Evolutionary conservation across 2,797 vertebrate genomes (phyloP).

Genomic region (Geotrypetes seraphini): DNA sequence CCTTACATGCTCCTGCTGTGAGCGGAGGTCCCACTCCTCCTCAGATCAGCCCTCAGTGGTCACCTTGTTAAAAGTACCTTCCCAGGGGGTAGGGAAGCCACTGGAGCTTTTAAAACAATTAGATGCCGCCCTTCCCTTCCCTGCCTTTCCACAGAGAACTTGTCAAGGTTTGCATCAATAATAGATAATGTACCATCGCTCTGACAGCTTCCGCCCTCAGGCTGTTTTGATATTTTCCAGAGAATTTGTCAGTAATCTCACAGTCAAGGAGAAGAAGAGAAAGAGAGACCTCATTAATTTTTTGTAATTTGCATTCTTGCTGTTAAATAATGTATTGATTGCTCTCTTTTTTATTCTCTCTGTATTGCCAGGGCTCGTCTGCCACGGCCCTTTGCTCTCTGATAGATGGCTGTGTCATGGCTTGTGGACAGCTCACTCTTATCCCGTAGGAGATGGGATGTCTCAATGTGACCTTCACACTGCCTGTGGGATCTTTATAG

Average conservation of each 20-base stretch:
- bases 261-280: constrained; percentile 21
- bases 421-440: constrained; percentile 3
- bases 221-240: constrained; percentile 62
- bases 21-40: not conserved
- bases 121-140: not conserved
- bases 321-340: constrained; percentile 72
- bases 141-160: constrained; percentile 36
- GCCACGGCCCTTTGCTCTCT: constrained; percentile 20
- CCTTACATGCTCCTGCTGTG: not conserved
- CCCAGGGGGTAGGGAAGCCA: not conserved
- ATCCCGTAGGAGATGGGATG: not conserved
- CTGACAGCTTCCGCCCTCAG: constrained; percentile 55
- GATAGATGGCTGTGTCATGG: constrained; percentile 43
- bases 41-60: constrained; percentile 9
- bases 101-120: constrained; percentile 8
- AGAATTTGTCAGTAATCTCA: constrained; percentile 57
- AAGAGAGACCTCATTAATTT: constrained; percentile 45
- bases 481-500: rapidly evolving
- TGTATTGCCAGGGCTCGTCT: constrained; percentile 12
- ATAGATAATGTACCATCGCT: constrained; percentile 50
- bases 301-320: constrained; percentile 57
- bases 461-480: not conserved
- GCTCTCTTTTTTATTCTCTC: constrained; percentile 40
- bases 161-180: constrained; percentile 62
- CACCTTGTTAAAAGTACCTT: constrained; percentile 20